Evolutionary conservation across 2,797 vertebrate genomes (phyloP), one percentile per base, ranked within the genome.

Genomic region (Tokudaia muenninki): DNA sequence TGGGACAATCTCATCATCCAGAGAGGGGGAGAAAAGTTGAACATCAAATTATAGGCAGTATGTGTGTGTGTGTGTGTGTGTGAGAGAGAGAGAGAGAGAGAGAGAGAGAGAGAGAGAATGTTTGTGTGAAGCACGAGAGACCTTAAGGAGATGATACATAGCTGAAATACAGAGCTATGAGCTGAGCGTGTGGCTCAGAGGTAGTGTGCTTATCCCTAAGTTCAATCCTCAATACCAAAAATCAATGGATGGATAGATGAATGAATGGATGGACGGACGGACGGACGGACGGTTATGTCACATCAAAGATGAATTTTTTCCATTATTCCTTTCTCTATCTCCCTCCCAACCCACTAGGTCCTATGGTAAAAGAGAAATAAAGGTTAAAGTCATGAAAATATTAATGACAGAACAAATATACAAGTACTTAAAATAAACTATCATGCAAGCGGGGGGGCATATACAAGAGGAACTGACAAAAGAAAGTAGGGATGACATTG

Each of bases 401-500:
- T 19, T 52, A 87, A 52, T 44, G 29, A 83, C 57, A 96, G 47
- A 88, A 37, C 44, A 77, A 77, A 55, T 61, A 89, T 57, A 17
- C 57, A 94, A 77, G 34, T 44, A 77, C n/a, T 21, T 75, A 65
- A 26, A 70, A 91, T 22, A 70, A 70, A 83, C 13, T 93, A 55
- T 92, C 1, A 22, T 67, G 55, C 11, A 86, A 37, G 87, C 84
- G 82, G 74, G 70, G 31, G 11, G 11, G 74, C n/a, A 88, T 44
- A 89, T 3, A 79, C 47, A 77, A 92, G 55, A 93, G 37, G 26
- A 95, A 80, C 13, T 83, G 44, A 11, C 72, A 86, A 91, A 0
- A 92, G 44, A 87, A 90, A 94, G 67, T 77, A 96, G 94, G 90
- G 50, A 31, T 57, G 91, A 59, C 6, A 96, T n/a, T 89, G 22